phyloP scores from a whole-genome alignment of 2,797 vertebrate genomes.

The Molossus alvarezi region DNA sequence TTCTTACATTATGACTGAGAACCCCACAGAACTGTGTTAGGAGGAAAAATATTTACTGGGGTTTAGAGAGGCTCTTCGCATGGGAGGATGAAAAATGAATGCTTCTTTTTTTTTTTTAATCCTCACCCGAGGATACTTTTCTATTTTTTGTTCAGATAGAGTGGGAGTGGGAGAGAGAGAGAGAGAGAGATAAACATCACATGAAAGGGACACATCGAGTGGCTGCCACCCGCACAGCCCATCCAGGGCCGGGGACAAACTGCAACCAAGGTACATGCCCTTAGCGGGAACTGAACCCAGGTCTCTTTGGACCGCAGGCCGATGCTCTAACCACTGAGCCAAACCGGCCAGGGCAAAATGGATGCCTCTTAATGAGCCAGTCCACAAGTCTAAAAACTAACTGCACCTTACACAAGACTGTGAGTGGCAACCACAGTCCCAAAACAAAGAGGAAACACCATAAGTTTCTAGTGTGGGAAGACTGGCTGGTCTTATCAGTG shows the following conservation, averaged over 20 bases:
- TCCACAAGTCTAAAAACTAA: neutral
- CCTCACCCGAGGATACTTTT: no score
- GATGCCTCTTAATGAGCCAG: conserved; percentile 10
- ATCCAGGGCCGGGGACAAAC: no score
- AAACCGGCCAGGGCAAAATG: neutral
- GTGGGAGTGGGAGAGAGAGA: no score
- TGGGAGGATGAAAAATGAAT: neutral
- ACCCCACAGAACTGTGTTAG: neutral
- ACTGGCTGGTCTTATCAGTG: neutral
- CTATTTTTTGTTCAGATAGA: no score
- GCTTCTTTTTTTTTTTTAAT: neutral
- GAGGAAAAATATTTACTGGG: conserved; percentile 17
- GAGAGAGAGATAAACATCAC: no score
- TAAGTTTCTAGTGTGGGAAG: neutral
- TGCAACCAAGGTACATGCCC: no score
- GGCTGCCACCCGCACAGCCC: no score
- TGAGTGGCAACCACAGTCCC: neutral
- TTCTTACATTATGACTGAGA: conserved; percentile 1
- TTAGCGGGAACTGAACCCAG: no score
- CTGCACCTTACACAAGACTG: neutral
- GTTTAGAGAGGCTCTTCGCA: neutral
- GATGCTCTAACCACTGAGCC: no score
- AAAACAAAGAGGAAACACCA: neutral
- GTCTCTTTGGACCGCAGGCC: no score
- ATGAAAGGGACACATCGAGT: no score